A percentile compares a stretch with the other conserved stretches of the same genome.
Evolutionary conservation across 2,797 vertebrate species (phyloP).

Genomic region (Siniperca undulata): DNA sequence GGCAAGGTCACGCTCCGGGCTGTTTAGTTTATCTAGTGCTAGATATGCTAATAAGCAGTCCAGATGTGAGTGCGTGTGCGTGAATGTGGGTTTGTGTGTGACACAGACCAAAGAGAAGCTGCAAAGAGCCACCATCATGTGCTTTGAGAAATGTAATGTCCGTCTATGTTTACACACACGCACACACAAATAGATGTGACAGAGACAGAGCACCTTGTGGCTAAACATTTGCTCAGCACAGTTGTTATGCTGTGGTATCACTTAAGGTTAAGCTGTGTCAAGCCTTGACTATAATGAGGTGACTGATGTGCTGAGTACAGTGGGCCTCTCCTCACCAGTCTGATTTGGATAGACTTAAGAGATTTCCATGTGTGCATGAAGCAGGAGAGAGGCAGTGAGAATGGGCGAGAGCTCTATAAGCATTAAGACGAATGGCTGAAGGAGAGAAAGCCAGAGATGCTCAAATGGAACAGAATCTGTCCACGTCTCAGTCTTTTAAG

Average conservation of each 20-base stretch:
- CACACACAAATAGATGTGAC: background rate
- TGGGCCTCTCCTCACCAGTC: conserved; percentile 51
- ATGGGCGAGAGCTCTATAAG: conserved; percentile 57
- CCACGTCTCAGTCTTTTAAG: conserved; percentile 62
- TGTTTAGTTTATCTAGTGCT: conserved; percentile 50
- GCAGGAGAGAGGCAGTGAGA: conserved; percentile 31
- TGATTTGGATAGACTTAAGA: conserved; percentile 66
- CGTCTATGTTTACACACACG: conserved; percentile 8
- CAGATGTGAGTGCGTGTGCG: conserved; percentile 52
- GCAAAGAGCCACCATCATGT: conserved; percentile 24
- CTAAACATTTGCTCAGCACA: conserved; percentile 54
- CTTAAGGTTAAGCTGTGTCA: conserved; percentile 67
- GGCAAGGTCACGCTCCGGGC: conserved; percentile 79
- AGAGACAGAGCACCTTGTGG: conserved; percentile 3
- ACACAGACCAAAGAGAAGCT: conserved; percentile 1
- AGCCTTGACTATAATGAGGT: conserved; percentile 62
- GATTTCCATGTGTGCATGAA: conserved; percentile 51
- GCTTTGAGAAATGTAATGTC: conserved; percentile 12
- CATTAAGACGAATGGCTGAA: conserved; percentile 67
- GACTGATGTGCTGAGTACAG: conserved; percentile 76
- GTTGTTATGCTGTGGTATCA: conserved; percentile 38
- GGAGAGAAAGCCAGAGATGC: conserved; percentile 66
- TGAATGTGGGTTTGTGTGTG: conserved; percentile 25
- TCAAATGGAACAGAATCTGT: conserved; percentile 74
- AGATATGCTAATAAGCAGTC: conserved; percentile 61